Percentiles rank a stretch among this genome's conserved stretches.
Conservation (phyloP, 2,797 vertebrate species). For the Todus mexicanus region DNA sequence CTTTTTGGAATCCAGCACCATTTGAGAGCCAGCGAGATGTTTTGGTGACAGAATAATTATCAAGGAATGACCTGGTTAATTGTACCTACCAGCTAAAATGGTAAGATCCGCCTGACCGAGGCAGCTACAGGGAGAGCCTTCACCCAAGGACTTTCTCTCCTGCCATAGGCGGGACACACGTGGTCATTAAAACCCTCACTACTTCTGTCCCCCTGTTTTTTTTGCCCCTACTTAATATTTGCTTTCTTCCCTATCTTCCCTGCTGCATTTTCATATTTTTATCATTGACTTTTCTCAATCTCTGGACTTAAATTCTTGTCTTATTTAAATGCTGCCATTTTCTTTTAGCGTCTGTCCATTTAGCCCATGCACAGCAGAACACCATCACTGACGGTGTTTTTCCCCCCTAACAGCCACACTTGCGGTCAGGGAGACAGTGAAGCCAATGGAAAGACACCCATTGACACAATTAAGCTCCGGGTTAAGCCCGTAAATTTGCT, state of each 20-base stretch:
- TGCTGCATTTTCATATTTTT: not conserved
- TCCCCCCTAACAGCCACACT: fast-evolving
- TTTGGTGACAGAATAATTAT: not conserved
- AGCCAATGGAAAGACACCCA: not conserved
- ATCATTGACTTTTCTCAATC: not conserved
- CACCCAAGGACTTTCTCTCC: not conserved
- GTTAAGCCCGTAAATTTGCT: not conserved
- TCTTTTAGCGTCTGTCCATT: not conserved
- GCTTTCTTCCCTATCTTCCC: not conserved
- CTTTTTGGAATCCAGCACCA: not conserved
- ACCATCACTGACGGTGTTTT: not conserved
- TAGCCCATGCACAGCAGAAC: not conserved
- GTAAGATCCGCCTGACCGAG: not conserved
- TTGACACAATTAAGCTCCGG: not conserved
- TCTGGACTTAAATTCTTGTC: not conserved
- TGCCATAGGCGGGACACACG: not conserved
- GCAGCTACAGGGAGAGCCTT: not conserved
- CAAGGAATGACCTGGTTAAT: not conserved
- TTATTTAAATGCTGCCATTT: not conserved
- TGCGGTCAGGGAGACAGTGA: not conserved
- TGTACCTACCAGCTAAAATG: not conserved
- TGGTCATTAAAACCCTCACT: not conserved
- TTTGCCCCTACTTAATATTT: not conserved
- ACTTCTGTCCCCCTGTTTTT: not conserved
- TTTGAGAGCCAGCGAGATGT: not conserved